Evolutionary conservation across 2,113 vertebrate species (phyloP).

Genomic region (Corythaeola cristata): DNA sequence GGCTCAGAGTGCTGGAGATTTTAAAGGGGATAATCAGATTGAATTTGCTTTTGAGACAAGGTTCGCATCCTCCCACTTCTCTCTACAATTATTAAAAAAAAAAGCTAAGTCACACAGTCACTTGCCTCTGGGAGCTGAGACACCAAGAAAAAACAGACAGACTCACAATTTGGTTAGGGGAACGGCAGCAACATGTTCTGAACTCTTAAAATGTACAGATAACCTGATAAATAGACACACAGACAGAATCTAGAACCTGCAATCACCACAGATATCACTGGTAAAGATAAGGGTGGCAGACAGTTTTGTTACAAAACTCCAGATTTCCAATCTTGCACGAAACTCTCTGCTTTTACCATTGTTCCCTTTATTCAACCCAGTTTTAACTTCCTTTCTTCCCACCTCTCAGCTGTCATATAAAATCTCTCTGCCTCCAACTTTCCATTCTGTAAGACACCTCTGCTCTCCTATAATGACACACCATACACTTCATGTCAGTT

Average conservation of each 20-base stretch:
- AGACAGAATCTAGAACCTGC: neutral
- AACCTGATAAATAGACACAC: neutral
- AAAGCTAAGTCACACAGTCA: neutral
- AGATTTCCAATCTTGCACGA: neutral
- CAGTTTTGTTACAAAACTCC: slow-evolving; percentile 12
- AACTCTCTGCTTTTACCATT: slow-evolving; percentile 13
- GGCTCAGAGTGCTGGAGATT: neutral
- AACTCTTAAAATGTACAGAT: slow-evolving; percentile 17
- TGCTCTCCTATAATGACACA: slow-evolving; percentile 30
- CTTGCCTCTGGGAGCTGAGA: slow-evolving; percentile 12
- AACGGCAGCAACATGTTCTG: neutral
- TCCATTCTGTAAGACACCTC: slow-evolving; percentile 58
- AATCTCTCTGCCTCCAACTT: slow-evolving; percentile 57
- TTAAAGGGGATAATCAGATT: neutral
- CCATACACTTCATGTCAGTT: slow-evolving; percentile 36
- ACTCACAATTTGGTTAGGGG: neutral
- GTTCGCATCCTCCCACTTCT: neutral
- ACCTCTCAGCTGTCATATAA: slow-evolving; percentile 61
- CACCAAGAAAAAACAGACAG: neutral
- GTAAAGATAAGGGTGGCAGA: slow-evolving; percentile 28
- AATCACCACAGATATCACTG: neutral
- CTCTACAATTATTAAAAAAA: neutral
- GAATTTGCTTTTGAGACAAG: neutral
- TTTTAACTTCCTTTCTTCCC: slow-evolving; percentile 61
- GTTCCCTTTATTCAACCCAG: neutral